Percentiles rank a stretch among this genome's conserved stretches.
Conservation (phyloP, 2,797 vertebrate species). For the Sebastes trivittatus region DNA sequence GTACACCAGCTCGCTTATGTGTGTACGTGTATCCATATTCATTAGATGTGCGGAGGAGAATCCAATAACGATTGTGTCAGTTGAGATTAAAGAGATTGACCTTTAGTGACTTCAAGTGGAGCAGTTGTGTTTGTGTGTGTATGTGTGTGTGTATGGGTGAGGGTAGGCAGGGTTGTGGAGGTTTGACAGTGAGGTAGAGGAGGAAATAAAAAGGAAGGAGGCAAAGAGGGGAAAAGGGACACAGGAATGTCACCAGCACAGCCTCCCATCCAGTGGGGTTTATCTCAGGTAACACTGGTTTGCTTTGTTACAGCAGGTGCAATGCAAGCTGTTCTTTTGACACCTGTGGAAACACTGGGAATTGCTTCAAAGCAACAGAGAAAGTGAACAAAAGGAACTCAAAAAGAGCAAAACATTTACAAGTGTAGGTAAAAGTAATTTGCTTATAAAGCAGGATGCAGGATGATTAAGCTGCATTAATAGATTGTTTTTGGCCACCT, state of each 20-base stretch:
- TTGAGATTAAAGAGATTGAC: conserved; percentile 81
- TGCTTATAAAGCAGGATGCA: not conserved
- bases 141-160: not conserved
- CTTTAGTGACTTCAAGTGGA: conserved; percentile 68
- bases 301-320: conserved; percentile 24
- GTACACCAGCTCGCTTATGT: conserved; percentile 37
- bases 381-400: not conserved
- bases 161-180: not conserved
- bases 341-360: conserved; percentile 7
- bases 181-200: conserved; percentile 3
- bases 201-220: not conserved
- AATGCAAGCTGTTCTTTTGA: conserved; percentile 28
- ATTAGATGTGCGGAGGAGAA: conserved; percentile 69
- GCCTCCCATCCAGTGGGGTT: not conserved
- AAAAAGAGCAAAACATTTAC: not conserved
- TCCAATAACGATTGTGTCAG: conserved; percentile 79
- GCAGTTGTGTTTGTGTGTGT: not conserved
- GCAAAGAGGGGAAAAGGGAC: conserved; percentile 2
- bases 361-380: not conserved
- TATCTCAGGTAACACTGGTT: not conserved
- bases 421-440: not conserved
- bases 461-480: not conserved
- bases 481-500: not conserved
- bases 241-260: conserved; percentile 22
- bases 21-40: conserved; percentile 76